Evolutionary conservation across 2,113 vertebrate genomes (phyloP).

Genomic region (Pleuronectes platessa): DNA sequence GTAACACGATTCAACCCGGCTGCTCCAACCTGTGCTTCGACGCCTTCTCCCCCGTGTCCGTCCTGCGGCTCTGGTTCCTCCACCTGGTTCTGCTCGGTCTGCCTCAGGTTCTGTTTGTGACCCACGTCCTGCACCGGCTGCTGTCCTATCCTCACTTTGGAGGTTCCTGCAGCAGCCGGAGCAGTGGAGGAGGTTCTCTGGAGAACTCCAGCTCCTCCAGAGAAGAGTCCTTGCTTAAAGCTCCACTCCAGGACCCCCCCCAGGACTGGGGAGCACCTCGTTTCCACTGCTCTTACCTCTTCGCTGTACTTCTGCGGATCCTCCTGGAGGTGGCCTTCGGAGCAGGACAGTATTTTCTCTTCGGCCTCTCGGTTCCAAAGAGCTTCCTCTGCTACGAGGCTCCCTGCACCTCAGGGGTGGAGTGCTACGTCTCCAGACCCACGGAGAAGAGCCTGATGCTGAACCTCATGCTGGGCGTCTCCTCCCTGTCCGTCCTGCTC

Average conservation of each 20-base stretch:
- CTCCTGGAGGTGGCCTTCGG: slow-evolving; percentile 48
- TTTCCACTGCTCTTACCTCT: slow-evolving; percentile 43
- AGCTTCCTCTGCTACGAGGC: slow-evolving; percentile 65
- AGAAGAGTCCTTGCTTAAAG: slow-evolving; percentile 14
- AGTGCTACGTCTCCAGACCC: slow-evolving; percentile 64
- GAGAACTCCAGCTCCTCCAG: slow-evolving; percentile 35
- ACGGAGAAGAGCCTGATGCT: slow-evolving; percentile 63
- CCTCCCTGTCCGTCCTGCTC: slow-evolving; percentile 46
- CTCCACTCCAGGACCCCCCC: neutral
- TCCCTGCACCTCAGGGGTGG: slow-evolving; percentile 60
- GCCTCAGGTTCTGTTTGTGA: slow-evolving; percentile 44
- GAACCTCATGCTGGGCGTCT: slow-evolving; percentile 45
- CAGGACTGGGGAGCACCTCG: neutral
- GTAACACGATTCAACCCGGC: slow-evolving; percentile 63
- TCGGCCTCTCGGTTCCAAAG: slow-evolving; percentile 46
- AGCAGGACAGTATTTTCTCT: slow-evolving; percentile 47
- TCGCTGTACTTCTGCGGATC: slow-evolving; percentile 30
- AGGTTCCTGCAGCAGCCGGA: neutral
- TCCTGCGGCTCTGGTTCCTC: slow-evolving; percentile 63
- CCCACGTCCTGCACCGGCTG: slow-evolving; percentile 46
- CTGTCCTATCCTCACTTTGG: neutral
- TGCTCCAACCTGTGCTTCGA: slow-evolving; percentile 61
- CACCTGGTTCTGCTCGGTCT: slow-evolving; percentile 58
- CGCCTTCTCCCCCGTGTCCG: slow-evolving; percentile 35
- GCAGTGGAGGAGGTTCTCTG: neutral